Base-by-base conservation (phyloP, 1,140 invertebrate species). In the Dufourea novaeangliae region DNA sequence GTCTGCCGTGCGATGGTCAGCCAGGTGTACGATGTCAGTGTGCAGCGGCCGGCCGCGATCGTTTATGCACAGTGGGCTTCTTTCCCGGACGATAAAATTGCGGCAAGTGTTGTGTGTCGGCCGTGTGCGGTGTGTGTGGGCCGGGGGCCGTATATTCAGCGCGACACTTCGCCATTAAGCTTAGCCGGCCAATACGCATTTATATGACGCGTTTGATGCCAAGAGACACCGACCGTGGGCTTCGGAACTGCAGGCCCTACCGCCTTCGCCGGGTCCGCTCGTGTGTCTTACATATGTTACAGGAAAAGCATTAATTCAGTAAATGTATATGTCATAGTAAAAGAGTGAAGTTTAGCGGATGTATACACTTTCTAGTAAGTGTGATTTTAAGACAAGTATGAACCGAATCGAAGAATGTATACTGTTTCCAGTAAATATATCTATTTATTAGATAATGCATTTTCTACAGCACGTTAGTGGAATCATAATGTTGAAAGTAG, bases 11-110 rank as follows among this genome's bases (percentile, higher is more conserved):
- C 7, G 57, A 41, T 67, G 52, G 85, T 75, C 86, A 73, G 74
- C 78, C 86, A 88, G 88, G 89, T 90, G 88, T 85, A 88, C 87
- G 87, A 89, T 86, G 86, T 84, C 88, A 88, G 76, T 78, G 79
- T 56, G 77, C 68, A 77, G 72, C 78, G 82, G 57, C 87, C 90
- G 83, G 91, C 90, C 87, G 79, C 90, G 83, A 91, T 90, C 87
- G 79, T 82, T 90, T 89, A 91, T 91, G 89, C 89, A 88, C 89
- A 80, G 85, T 88, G 83, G n/a, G 85, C 86, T 88, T 86, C 85
- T 89, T 88, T 87, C 73, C 79, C 3, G 84, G 85, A 84, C 88
- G 84, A 89, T 91, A 92, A 91, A 92, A 91, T 88, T 85, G 84
- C 86, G 84, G 80, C 83, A 84, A 86, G 88, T 85, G 85, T 88